Conservation (phyloP, 2,113 vertebrate genomes). For the Perca flavescens region DNA sequence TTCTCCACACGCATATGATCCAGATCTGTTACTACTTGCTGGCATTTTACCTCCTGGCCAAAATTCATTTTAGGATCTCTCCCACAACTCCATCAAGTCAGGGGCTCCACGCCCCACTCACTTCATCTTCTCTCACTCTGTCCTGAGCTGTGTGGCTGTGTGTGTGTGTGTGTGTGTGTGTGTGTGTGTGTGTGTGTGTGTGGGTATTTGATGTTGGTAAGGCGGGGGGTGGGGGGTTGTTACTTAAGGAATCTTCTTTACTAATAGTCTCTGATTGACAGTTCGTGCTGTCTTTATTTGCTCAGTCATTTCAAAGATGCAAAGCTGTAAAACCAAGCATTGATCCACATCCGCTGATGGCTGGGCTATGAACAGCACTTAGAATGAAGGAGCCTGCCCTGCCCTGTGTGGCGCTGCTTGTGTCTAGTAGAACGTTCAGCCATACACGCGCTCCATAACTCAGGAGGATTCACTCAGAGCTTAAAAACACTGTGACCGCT, state of each 20-base stretch:
- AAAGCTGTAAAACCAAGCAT: conserved; percentile 76
- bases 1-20: conserved; percentile 10
- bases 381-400: conserved; percentile 67
- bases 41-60: conserved; percentile 18
- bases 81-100: conserved; percentile 50
- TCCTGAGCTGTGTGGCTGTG: conserved; percentile 10
- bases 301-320: conserved; percentile 69
- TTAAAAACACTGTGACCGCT: not conserved
- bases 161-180: not conserved
- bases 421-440: conserved; percentile 37
- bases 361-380: conserved; percentile 75
- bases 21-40: conserved; percentile 23
- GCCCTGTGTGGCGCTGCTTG: conserved; percentile 61
- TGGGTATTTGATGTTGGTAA: conserved; percentile 4
- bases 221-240: not conserved
- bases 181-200: not conserved
- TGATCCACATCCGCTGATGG: conserved; percentile 77
- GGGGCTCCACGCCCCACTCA: conserved; percentile 53
- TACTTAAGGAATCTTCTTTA: conserved; percentile 67
- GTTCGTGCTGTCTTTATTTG: conserved; percentile 57
- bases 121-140: conserved; percentile 40
- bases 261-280: conserved; percentile 72
- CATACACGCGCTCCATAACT: conserved; percentile 5
- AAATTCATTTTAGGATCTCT: conserved; percentile 43
- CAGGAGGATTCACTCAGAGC: conserved; percentile 25